Evolutionary conservation across 2,113 vertebrate genomes (phyloP).

Genomic region (Emydocephalus ijimae): DNA sequence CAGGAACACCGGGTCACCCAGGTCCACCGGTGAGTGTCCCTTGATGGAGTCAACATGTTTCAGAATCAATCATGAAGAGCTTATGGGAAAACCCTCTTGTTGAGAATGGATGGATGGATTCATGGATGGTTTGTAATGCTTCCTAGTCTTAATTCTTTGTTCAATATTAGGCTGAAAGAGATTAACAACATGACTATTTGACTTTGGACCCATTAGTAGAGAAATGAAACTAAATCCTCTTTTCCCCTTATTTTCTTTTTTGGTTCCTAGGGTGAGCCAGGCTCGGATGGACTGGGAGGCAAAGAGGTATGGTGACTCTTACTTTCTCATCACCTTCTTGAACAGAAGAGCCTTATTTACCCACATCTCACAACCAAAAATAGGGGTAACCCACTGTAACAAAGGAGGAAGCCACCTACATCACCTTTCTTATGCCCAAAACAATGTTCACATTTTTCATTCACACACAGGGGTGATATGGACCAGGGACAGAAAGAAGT

Average conservation of each 20-base stretch:
- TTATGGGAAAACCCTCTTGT: no score
- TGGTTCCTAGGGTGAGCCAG: conserved; percentile 83
- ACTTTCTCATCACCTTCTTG: background rate
- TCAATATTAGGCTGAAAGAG: background rate
- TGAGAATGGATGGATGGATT: background rate
- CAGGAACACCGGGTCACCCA: conserved; percentile 86
- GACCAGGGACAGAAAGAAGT: background rate
- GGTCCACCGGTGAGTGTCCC: conserved; percentile 77
- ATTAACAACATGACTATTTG: background rate
- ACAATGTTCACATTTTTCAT: background rate
- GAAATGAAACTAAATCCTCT: background rate
- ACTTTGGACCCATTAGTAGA: background rate
- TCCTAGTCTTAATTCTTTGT: background rate
- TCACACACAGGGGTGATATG: background rate
- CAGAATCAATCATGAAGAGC: background rate
- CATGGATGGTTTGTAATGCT: background rate
- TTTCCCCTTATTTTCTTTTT: background rate
- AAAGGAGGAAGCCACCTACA: background rate
- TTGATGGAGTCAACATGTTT: no score
- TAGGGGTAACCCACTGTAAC: background rate
- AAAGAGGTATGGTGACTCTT: conserved; percentile 81
- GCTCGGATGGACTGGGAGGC: conserved; percentile 77
- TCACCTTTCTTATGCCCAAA: background rate
- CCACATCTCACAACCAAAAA: background rate
- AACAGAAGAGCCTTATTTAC: background rate